Conservation (phyloP, 2,113 vertebrate species). For the Aegithalos caudatus region DNA sequence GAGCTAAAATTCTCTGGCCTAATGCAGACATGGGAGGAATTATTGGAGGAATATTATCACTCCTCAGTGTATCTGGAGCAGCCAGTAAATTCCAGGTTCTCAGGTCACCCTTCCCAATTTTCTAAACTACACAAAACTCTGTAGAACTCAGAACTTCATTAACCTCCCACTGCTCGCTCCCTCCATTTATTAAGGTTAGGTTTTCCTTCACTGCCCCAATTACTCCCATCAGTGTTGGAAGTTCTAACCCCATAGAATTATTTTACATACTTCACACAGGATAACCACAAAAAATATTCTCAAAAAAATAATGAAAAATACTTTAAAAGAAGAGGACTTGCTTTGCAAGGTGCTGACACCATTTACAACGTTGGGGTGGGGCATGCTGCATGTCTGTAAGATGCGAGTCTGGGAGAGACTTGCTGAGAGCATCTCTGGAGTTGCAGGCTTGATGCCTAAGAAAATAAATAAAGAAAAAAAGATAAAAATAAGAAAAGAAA, state of each 20-base stretch:
- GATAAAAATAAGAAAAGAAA: neutral
- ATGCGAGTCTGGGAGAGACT: slow-evolving; percentile 85
- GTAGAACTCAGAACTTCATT: neutral
- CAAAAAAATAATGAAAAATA: neutral
- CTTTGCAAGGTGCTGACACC: slow-evolving; percentile 80
- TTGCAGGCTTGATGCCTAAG: slow-evolving; percentile 59
- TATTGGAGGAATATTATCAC: neutral
- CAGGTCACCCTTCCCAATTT: neutral
- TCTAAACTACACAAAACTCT: neutral
- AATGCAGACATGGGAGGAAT: rapidly evolving
- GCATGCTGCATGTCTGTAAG: slow-evolving; percentile 80
- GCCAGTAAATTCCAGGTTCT: neutral
- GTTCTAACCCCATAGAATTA: neutral
- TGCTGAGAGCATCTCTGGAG: slow-evolving; percentile 84
- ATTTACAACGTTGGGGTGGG: slow-evolving; percentile 79
- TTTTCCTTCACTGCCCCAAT: rapidly evolving
- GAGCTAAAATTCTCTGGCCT: neutral
- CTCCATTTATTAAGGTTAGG: neutral
- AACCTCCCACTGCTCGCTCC: neutral
- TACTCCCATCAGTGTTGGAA: rapidly evolving
- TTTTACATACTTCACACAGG: neutral
- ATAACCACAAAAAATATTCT: neutral
- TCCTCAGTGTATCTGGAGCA: neutral
- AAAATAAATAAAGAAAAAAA: neutral
- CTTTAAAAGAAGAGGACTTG: slow-evolving; percentile 30